Evolutionary conservation across 2,888 invertebrate species (phyloP).

Genomic region (Lycaena phlaeas): DNA sequence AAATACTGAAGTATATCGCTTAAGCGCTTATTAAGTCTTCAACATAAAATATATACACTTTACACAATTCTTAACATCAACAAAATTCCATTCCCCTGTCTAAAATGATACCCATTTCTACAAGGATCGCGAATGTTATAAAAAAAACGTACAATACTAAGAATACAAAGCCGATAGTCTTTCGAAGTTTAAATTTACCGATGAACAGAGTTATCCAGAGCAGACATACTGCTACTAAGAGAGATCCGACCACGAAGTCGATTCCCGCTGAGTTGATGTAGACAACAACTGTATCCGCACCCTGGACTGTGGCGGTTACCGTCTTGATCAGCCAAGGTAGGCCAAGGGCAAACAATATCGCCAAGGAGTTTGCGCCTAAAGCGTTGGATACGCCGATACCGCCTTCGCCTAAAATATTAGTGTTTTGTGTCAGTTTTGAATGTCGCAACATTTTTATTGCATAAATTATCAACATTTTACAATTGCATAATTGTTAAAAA

Average conservation of each 20-base stretch:
- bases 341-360: conserved; percentile 86
- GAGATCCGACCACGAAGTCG: conserved; percentile 84
- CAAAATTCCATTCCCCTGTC: conserved; percentile 16
- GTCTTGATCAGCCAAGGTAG: conserved; percentile 89
- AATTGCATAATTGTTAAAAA: no score
- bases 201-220: conserved; percentile 79
- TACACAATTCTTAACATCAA: no score
- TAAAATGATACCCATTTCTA: conserved; percentile 82
- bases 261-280: conserved; percentile 84
- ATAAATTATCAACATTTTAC: no score
- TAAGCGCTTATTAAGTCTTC: no score
- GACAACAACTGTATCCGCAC: conserved; percentile 65
- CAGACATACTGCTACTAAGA: conserved; percentile 80
- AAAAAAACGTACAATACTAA: conserved; percentile 78
- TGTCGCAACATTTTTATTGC: no score
- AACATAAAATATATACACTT: no score
- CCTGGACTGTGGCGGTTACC: conserved; percentile 61
- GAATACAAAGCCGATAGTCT: conserved; percentile 78
- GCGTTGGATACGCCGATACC: conserved; percentile 92
- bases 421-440: no score
- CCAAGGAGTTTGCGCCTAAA: conserved; percentile 88
- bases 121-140: conserved; percentile 82
- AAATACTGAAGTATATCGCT: no score
- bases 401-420: conserved; percentile 78
- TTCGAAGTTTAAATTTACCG: conserved; percentile 81